Evolutionary conservation across 1,140 invertebrate genomes (phyloP), one percentile per base, ranked within the genome.

Genomic region (Brachionus rotundiformis): DNA sequence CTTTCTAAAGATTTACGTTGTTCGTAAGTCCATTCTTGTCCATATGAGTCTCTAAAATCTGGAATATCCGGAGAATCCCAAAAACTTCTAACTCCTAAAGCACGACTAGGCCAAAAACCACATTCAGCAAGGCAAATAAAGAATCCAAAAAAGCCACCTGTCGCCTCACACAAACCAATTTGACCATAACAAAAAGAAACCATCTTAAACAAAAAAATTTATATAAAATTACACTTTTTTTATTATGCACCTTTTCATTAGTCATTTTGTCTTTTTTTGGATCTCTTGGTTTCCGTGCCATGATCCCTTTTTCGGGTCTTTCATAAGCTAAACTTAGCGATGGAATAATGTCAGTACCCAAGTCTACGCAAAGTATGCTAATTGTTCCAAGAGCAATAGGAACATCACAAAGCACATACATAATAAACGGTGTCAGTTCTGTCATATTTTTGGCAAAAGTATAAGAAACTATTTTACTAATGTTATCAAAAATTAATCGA

Each of bases 381-480:
- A 99, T 97, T 25, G 98, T 98, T 88, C 99, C 99, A 83, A 99
- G 90, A 87, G 98, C 97, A 90, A 99, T 97, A 82, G 98, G 98
- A 84, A 99, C 93, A 91, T 97, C 97, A 83, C 98, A 92, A 84
- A 98, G 97, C 88, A 98, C 98, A 85, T 98, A 99, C 89, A 99
- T 90, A 92, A 99, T 99, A 90, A 99, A 99, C 89, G 95, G 93
- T 84, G 83, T 83, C 41, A 82, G 96, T 91, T 99, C 98, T 91
- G 98, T 97, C 90, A 99, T 97, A 91, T 99, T 99, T 84, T 97
- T 99, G 65, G 97, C 99, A 87, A 99, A 99, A 83, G 99, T 91
- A 88, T 99, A 99, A 87, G 98, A 94, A 89, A 99, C 99, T 89
- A 99, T 99, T 89, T 99, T 98, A 89, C 99, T 99, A 97, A 99